Evolutionary conservation across 2,888 invertebrate species (phyloP), one percentile per base, ranked within the genome.

Genomic region (Cephus runcator): DNA sequence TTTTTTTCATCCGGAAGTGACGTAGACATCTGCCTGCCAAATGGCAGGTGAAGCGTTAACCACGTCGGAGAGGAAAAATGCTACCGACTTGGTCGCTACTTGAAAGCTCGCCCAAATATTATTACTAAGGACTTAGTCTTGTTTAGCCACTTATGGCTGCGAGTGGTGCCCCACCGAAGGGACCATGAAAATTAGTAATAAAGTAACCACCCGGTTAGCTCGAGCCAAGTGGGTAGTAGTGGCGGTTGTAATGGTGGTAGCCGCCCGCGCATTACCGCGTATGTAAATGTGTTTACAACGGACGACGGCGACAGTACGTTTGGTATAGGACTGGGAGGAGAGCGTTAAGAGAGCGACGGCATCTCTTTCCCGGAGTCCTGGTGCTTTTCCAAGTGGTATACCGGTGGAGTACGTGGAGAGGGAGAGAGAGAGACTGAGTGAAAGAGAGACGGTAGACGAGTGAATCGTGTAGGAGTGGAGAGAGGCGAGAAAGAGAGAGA

Each of bases 41-140:
- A 76, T 80, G 69, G 34, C 71, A 79, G 76, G 73, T 77, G 76
- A 73, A 78, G 30, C 40, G 40, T 15, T 15, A 4, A 15, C 15
- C 40, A 40, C 15, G 40, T 15, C 40, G 15, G 1, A 4, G 15
- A 15, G 15, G 4, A 15, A 40, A 15, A 40, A 40, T 4, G 15
- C 40, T 40, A 40, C 40, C 1, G 40, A 1, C 40, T 15, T 4
- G 12, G 35, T 11, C 3, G 4, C 40, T 15, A 40, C 40, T 40
- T 40, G 40, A 40, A 40, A 40, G 15, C 69, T 30, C 30, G 69
- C 11, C 33, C 69, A 73, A 80, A 79, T 77, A 76, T 79, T 78
- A 80, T 81, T 76, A 76, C 75, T 69, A 73, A 36, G 35, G 34
- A 35, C 81, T 77, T 78, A 76, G 79, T 81, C 79, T 76, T 33